A percentile compares a stretch with the other conserved stretches of the same genome.
Conservation (phyloP, 2,113 vertebrate species). For the Phalacrocorax pelagicus region DNA sequence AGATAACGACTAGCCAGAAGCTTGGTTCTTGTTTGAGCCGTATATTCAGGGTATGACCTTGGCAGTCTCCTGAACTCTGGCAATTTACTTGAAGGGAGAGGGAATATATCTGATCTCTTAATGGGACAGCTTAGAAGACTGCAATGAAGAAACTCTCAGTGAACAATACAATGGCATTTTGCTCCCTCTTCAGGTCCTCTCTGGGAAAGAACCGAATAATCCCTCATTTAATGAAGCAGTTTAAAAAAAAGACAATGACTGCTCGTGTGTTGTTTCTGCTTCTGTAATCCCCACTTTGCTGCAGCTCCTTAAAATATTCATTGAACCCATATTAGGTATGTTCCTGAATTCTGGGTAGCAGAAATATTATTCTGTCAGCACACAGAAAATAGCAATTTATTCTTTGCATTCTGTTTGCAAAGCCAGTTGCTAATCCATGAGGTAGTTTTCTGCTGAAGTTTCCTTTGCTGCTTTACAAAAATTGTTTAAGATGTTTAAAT, state of each 20-base stretch:
- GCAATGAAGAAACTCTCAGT: background rate
- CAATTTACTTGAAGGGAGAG: background rate
- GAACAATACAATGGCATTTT: background rate
- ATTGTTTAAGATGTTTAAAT: background rate
- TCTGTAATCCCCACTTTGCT: background rate
- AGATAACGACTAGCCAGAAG: background rate
- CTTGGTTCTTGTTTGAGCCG: background rate
- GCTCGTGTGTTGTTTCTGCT: background rate
- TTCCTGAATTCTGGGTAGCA: background rate
- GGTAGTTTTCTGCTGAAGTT: background rate
- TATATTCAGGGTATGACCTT: background rate
- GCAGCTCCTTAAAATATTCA: background rate
- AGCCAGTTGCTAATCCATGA: background rate
- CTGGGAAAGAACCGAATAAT: background rate
- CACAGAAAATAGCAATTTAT: background rate
- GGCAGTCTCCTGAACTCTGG: background rate
- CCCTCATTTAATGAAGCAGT: background rate
- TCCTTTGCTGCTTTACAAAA: background rate
- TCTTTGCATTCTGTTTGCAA: background rate
- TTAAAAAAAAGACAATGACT: background rate
- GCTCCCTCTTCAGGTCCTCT: background rate
- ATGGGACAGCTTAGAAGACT: background rate
- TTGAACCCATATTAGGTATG: background rate
- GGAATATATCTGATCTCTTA: background rate
- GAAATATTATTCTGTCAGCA: background rate